Percentiles rank a stretch among this genome's conserved stretches.
phyloP scores from a whole-genome alignment of 2,797 vertebrate species.

The Sebastes cheni region DNA sequence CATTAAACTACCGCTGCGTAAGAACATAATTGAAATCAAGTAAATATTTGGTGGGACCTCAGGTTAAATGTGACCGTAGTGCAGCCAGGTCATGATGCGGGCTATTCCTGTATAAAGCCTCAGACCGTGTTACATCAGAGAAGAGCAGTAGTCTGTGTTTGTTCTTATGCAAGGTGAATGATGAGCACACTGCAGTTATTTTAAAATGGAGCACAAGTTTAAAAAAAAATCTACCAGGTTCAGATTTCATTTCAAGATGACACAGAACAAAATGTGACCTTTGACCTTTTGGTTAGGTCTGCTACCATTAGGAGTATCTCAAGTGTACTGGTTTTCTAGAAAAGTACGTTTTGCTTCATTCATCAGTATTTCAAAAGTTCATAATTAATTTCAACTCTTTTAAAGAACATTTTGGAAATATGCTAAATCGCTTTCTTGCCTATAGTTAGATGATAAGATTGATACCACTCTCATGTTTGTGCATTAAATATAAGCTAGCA shows the following conservation, averaged over 20 bases:
- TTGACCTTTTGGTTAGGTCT: not conserved
- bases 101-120: slow-evolving; percentile 41
- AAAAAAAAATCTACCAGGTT: not conserved
- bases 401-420: not conserved
- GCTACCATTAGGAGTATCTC: not conserved
- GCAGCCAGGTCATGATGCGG: slow-evolving; percentile 1
- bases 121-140: slow-evolving; percentile 48
- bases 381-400: not conserved
- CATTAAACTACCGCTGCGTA: not conserved
- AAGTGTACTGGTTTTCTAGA: too few relatives aligned
- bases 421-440: not conserved
- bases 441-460: not conserved
- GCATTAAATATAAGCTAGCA: too few relatives aligned
- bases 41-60: not conserved
- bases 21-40: not conserved
- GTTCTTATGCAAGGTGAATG: slow-evolving; percentile 34
- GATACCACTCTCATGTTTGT: too few relatives aligned
- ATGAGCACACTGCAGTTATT: not conserved
- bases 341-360: not conserved
- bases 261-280: not conserved
- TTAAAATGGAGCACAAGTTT: not conserved
- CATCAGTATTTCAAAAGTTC: not conserved
- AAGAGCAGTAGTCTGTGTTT: slow-evolving; percentile 15
- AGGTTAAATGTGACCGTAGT: not conserved
- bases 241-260: not conserved